phyloP scores from a whole-genome alignment of 2,888 invertebrate species.

The Lasioglossum lativentre region DNA sequence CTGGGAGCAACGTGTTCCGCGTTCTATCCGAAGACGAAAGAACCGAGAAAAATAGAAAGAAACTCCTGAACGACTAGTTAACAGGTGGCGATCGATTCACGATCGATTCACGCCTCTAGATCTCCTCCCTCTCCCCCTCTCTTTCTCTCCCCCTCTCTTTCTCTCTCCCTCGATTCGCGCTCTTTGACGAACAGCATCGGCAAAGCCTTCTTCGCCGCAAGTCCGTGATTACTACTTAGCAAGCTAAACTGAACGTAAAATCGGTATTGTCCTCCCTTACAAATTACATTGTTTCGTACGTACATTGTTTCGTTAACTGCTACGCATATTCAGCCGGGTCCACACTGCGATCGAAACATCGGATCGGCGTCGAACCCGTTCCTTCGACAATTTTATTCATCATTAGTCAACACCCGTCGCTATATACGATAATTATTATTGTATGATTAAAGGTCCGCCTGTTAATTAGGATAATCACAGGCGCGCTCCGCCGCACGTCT shows the following conservation, averaged over 20 bases:
- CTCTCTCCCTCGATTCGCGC: conserved; percentile 7
- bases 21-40: not conserved
- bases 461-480: not conserved
- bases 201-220: conserved; percentile 59
- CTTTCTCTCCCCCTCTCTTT: too few species aligned
- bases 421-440: conserved; percentile 9
- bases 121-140: too few species aligned
- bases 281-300: conserved; percentile 71
- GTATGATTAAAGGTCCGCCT: not conserved
- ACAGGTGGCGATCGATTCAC: not conserved
- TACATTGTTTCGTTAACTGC: conserved; percentile 56
- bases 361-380: not conserved
- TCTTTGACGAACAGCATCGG: conserved; percentile 30
- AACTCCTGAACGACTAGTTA: not conserved
- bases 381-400: not conserved
- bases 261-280: conserved; percentile 82
- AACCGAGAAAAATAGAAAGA: conserved; percentile 3
- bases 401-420: not conserved
- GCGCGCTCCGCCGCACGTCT: not conserved
- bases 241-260: conserved; percentile 74
- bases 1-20: not conserved
- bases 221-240: conserved; percentile 62
- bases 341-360: not conserved
- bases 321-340: conserved; percentile 18
- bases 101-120: not conserved